Percentiles rank a stretch among this genome's conserved stretches.
Evolutionary conservation across 35 echinoderm and acorn worm species (phyloP).

Genomic region (Lytechinus variegatus): DNA sequence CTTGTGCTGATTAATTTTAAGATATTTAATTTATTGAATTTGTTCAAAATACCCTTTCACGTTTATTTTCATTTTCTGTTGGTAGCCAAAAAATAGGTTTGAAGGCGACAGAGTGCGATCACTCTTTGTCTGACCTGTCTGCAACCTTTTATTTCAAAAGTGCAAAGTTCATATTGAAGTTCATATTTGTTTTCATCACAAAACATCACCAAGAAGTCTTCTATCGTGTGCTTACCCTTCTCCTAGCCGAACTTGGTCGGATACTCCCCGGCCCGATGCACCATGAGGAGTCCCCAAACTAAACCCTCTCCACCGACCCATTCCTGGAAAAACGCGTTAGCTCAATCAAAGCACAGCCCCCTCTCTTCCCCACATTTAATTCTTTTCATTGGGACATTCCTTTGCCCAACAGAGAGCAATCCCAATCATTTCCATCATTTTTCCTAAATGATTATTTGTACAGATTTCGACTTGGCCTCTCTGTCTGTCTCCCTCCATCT

Average conservation of each 20-base stretch:
- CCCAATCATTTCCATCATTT: constrained; percentile 5
- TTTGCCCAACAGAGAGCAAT: constrained; percentile 24
- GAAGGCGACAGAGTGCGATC: background rate
- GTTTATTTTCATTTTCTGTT: background rate
- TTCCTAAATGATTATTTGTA: constrained; percentile 4
- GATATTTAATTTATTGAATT: too few relatives aligned
- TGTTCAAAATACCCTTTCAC: too few relatives aligned
- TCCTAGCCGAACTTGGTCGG: background rate
- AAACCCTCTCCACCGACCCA: background rate
- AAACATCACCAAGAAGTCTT: background rate
- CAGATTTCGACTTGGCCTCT: background rate
- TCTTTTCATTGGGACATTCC: constrained; percentile 35
- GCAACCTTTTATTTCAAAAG: background rate
- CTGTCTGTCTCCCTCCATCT: background rate
- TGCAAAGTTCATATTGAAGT: background rate
- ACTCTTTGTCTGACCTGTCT: constrained; percentile 10
- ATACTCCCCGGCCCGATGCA: background rate
- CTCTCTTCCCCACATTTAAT: constrained; percentile 21
- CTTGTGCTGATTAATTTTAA: too few relatives aligned
- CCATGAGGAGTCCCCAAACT: background rate
- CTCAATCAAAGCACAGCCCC: background rate
- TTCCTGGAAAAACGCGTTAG: constrained; percentile 35
- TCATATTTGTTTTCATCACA: background rate
- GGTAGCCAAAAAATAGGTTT: background rate
- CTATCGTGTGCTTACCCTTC: background rate